Conservation (phyloP, 2,888 invertebrate genomes). For the Hemistola chrysoprasaria region DNA sequence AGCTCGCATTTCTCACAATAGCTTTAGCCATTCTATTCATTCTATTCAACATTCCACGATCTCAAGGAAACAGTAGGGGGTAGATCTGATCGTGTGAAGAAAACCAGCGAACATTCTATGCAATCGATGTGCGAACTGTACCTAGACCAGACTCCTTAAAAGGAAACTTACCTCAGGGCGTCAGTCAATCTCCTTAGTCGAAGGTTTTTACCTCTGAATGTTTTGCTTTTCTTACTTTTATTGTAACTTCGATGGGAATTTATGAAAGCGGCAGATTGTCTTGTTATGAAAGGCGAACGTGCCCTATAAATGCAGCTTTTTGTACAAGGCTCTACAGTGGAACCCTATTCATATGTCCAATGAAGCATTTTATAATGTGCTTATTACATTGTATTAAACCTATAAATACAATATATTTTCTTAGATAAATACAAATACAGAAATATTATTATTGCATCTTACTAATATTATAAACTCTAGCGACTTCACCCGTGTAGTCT, state of each 20-base stretch:
- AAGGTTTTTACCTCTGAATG: slow-evolving; percentile 17
- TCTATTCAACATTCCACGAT: slow-evolving; percentile 12
- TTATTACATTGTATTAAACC: too few species aligned
- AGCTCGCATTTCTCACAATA: slow-evolving; percentile 16
- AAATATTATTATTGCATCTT: too few species aligned
- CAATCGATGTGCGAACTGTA: slow-evolving; percentile 19
- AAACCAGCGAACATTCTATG: slow-evolving; percentile 23
- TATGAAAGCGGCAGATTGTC: slow-evolving; percentile 12
- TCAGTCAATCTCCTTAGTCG: slow-evolving; percentile 15
- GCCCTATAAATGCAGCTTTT: slow-evolving; percentile 3
- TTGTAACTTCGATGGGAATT: slow-evolving; percentile 8
- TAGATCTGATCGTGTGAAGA: slow-evolving; percentile 28
- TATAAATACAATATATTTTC: too few species aligned
- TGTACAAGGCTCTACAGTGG: neutral
- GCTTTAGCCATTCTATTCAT: slow-evolving; percentile 14
- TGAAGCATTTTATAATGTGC: too few species aligned
- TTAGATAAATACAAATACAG: too few species aligned
- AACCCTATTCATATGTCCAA: slow-evolving; percentile 3
- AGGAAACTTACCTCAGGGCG: slow-evolving; percentile 16
- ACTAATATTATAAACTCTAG: too few species aligned
- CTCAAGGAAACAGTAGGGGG: slow-evolving; percentile 18
- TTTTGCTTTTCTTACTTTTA: slow-evolving; percentile 1
- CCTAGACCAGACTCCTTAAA: slow-evolving; percentile 24
- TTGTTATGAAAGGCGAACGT: slow-evolving; percentile 5
- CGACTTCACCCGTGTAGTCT: too few species aligned